Evolutionary conservation across 2,888 invertebrate species (phyloP), one percentile per base, ranked within the genome.

Genomic region (Amaurobius ferox): DNA sequence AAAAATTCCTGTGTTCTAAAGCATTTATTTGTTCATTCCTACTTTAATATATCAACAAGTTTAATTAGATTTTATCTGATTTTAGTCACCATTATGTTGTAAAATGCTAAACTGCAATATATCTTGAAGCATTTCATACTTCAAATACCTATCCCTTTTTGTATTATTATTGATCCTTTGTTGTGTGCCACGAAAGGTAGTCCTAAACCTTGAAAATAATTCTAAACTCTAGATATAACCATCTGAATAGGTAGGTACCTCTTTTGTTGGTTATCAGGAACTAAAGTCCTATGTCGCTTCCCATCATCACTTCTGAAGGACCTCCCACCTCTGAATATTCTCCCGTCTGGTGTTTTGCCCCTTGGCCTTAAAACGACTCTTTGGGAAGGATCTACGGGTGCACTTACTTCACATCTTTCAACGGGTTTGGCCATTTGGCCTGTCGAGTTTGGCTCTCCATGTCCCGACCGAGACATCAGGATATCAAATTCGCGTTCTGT

Each of bases 271-370:
- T 55, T 55, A 55, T 55, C 55, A 55, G 55, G 55, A 3, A 23
- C 19, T 55, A 55, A 55, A 55, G 55, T 55, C 55, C 23, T 55
- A 55, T 23, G 55, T 55, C 55, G 55, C 23, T 23, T 55, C 16
- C 55, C 55, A 23, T 55, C 55, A 55, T 5, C 55, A 55, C 55
- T 23, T 55, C 23, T 23, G 6, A 11, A 55, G 55, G 55, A 55
- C 55, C 55, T 55, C 55, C 55, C 55, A 55, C 55, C 55, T 55
- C 11, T 55, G 23, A 55, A 55, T 23, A 23, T 23, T 23, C 23
- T 55, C 55, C 55, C 55, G 19, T 55, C 55, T 55, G 55, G 55
- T 55, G 55, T 55, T 55, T 55, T 23, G 55, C 19, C 23, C 55
- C 23, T 55, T 55, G 55, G 23, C 55, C 55, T 23, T 3, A 6